phyloP scores from a whole-genome alignment of 2,113 vertebrate species.

The Henicopernis longicauda region DNA sequence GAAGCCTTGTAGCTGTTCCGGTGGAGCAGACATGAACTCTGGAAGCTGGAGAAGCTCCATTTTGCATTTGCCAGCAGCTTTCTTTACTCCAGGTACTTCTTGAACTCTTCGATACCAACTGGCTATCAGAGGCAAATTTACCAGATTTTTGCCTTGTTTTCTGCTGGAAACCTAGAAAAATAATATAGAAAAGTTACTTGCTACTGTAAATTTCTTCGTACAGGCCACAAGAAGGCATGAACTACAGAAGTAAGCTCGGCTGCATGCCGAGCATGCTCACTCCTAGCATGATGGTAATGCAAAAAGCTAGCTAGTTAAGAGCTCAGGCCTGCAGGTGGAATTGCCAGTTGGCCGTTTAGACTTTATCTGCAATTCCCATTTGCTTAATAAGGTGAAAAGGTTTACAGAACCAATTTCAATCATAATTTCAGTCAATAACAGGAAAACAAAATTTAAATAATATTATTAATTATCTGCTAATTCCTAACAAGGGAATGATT shows the following conservation, averaged over 20 bases:
- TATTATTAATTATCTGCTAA: not conserved
- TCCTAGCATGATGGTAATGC: not conserved
- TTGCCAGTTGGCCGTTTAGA: not conserved
- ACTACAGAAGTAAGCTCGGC: not conserved
- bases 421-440: not conserved
- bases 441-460: not conserved
- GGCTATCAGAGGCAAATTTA: conserved; percentile 79
- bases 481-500: not conserved
- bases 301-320: not conserved
- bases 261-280: not conserved
- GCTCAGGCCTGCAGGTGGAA: not conserved
- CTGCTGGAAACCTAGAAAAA: conserved; percentile 73
- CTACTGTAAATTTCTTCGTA: not conserved
- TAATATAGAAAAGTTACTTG: not conserved
- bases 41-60: conserved; percentile 73
- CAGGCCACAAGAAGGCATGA: not conserved
- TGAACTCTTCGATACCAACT: conserved; percentile 87
- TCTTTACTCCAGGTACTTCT: conserved; percentile 82
- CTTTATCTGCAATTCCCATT: not conserved
- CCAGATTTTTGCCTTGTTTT: conserved; percentile 54
- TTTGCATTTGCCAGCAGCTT: conserved; percentile 80
- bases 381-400: not conserved
- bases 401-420: not conserved
- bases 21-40: not conserved
- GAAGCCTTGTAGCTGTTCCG: not conserved